Evolutionary conservation across 2,888 invertebrate species (phyloP), one percentile per base, ranked within the genome.

Genomic region (Shargacucullia verbasci): DNA sequence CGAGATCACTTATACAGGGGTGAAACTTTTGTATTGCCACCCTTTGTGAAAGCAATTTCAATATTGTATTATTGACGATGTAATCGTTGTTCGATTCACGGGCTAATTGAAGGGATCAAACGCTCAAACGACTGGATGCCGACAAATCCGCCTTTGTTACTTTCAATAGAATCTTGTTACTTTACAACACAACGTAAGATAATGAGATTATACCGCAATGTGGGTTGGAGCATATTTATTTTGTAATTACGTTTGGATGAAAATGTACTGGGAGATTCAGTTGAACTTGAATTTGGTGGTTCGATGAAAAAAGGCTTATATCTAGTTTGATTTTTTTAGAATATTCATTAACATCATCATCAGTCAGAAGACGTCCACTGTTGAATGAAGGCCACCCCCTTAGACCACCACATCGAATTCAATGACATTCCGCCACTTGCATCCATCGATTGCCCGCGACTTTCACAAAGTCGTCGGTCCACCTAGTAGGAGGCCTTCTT

Each of bases 51-150:
- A 59, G 60, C 41, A 53, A 47, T 55, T 54, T 59, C 38, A 46
- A 59, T 49, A 58, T 54, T 44, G n/a, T 40, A 46, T 55, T 47
- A 44, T 41, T 61, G 31, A 29, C 13, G 37, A 53, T 15, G 47
- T 49, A 59, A 71, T 64, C 57, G 34, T 70, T 10, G 10, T 15
- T 38, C 15, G 20, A 39, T 47, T 55, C 47, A 50, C 15, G n/a
- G 45, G 39, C 46, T 64, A 75, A 75, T 64, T 72, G 61, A 40
- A 40, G 41, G 38, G 73, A 73, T 71, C 68, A 75, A 73, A 58
- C 59, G 68, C 57, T 64, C 47, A 29, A 74, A 34, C 45, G 61
- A 65, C 73, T 62, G 37, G 45, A 52, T 68, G 50, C 38, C 59
- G 59, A 76, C 65, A 72, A 72, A 20, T 57, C 34, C 46, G 10